These are phyloP conservation scores for Ispidina lecontei DNA, from an alignment of 2,797 vertebrate genomes.

Conservation along the genomic window DNA sequence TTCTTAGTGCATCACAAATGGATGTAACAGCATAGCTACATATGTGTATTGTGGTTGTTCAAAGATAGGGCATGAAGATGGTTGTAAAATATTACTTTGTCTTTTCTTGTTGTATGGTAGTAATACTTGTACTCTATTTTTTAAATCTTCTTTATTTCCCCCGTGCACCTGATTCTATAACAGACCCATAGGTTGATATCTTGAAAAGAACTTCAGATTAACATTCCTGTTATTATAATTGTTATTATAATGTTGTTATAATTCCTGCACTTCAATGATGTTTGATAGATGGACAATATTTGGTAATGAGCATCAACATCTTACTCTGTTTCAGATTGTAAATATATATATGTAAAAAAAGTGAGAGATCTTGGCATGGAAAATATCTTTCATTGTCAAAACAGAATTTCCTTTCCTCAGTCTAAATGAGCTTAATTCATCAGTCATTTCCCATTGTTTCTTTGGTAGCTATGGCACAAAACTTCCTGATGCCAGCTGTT, in stretches of 20 bases:
- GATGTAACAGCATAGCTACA: neutral
- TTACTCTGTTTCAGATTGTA: neutral
- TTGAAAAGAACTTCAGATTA: neutral
- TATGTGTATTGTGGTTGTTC: neutral
- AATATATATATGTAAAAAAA: neutral
- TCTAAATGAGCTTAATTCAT: neutral
- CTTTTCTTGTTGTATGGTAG: neutral
- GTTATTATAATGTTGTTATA: too few species aligned
- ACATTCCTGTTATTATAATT: neutral
- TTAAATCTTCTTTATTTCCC: neutral
- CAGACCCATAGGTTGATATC: neutral
- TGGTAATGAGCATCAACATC: neutral
- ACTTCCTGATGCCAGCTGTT: neutral
- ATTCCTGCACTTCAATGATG: neutral
- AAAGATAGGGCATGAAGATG: neutral
- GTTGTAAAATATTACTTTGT: conserved; percentile 25
- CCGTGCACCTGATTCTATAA: neutral
- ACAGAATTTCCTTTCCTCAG: neutral
- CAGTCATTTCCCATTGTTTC: neutral
- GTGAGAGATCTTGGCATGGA: neutral
- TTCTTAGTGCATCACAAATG: neutral
- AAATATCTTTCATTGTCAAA: neutral
- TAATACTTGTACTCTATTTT: conserved; percentile 17
- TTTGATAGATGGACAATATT: neutral
- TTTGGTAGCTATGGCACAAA: neutral